A percentile compares a stretch with the other conserved stretches of the same genome.
Conservation (phyloP, 1,140 invertebrate genomes). For the Lerema accius region DNA sequence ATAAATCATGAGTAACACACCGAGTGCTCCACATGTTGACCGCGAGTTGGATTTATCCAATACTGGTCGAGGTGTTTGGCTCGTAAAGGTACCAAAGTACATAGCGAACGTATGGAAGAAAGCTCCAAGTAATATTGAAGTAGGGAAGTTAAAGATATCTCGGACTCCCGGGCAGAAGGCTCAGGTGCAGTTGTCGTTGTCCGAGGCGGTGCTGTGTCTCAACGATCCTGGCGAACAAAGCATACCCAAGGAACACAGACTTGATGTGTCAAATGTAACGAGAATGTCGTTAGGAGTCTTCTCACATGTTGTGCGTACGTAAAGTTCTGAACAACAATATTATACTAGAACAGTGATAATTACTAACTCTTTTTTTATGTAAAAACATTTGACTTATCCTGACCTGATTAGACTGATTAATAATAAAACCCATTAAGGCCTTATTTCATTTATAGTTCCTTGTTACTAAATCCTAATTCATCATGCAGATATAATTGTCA, state of each 20-base stretch:
- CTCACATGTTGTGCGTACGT: slow-evolving; percentile 89
- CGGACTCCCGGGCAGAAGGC: slow-evolving; percentile 83
- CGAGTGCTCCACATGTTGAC: slow-evolving; percentile 83
- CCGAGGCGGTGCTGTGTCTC: slow-evolving; percentile 85
- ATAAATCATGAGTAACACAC: slow-evolving; percentile 55
- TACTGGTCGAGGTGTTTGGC: slow-evolving; percentile 94
- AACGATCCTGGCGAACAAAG: slow-evolving; percentile 87
- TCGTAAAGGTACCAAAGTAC: slow-evolving; percentile 98
- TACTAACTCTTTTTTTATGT: too few relatives aligned
- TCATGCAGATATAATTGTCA: too few relatives aligned
- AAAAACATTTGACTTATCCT: too few relatives aligned
- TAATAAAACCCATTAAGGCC: too few relatives aligned
- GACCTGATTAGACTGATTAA: too few relatives aligned
- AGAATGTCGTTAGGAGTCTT: slow-evolving; percentile 95
- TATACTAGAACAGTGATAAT: not conserved
- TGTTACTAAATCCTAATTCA: too few relatives aligned
- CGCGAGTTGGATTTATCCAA: slow-evolving; percentile 94
- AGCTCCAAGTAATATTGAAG: slow-evolving; percentile 86
- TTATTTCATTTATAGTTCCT: too few relatives aligned
- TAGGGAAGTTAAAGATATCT: slow-evolving; percentile 84
- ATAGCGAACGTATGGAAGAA: slow-evolving; percentile 96
- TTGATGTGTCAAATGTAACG: slow-evolving; percentile 94
- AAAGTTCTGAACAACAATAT: not conserved
- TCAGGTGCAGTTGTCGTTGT: slow-evolving; percentile 83
- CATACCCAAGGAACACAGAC: slow-evolving; percentile 94